Conservation (phyloP, 2,888 invertebrate species). For the Nomada fucata region DNA sequence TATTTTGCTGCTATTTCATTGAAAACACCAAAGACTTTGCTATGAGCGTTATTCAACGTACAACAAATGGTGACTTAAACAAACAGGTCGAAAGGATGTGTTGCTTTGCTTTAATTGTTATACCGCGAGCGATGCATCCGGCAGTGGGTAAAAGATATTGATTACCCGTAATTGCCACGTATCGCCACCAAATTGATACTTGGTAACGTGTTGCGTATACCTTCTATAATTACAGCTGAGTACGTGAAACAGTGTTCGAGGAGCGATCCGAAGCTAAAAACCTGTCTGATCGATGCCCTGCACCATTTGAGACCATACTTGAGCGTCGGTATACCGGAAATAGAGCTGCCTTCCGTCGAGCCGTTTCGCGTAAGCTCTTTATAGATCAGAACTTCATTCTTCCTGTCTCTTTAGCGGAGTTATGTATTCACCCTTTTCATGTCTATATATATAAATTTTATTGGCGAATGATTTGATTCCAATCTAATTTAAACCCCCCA, state of each 20-base stretch:
- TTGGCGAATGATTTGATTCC: no score
- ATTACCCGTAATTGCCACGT: background rate
- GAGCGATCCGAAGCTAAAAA: constrained; percentile 84
- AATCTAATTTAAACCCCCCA: no score
- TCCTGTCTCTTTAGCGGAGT: constrained; percentile 1
- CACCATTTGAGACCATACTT: constrained; percentile 84
- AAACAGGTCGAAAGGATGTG: no score
- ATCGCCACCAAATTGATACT: background rate
- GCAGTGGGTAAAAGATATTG: no score
- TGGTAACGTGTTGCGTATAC: background rate
- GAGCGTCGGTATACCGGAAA: constrained; percentile 85
- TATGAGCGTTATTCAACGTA: no score
- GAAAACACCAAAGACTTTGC: no score
- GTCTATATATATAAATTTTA: no score
- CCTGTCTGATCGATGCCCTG: constrained; percentile 83
- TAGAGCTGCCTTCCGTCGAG: constrained; percentile 86
- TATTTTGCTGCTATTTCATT: no score
- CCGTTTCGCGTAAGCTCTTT: constrained; percentile 83
- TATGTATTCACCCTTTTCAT: background rate
- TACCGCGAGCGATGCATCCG: no score
- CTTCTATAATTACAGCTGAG: constrained; percentile 72
- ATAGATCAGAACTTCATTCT: background rate
- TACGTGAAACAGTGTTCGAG: constrained; percentile 89
- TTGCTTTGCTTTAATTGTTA: no score
- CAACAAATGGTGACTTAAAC: no score